A percentile compares a stretch with the other conserved stretches of the same genome.
Evolutionary conservation across 2,113 vertebrate species (phyloP).

Genomic region (Erpornis zantholeuca): DNA sequence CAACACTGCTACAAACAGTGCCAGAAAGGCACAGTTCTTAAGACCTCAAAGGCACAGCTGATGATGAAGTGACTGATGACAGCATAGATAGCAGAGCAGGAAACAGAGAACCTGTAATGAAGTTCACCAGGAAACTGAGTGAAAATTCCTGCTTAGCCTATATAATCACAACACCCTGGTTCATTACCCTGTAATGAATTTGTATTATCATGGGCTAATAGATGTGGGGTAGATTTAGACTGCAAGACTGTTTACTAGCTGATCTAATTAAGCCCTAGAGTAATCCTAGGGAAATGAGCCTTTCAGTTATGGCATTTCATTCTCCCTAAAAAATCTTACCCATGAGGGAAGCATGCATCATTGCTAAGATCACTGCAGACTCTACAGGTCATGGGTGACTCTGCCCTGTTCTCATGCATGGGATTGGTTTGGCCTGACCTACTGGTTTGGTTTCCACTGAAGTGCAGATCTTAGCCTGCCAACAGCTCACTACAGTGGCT

Average conservation of each 20-base stretch:
- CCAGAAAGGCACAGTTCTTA: neutral
- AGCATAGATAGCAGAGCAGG: neutral
- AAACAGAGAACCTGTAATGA: neutral
- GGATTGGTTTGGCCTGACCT: neutral
- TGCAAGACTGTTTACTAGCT: neutral
- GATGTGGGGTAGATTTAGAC: neutral
- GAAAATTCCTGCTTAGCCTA: neutral
- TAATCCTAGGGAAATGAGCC: neutral
- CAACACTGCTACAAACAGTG: neutral
- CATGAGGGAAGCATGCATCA: neutral
- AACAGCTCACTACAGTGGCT: neutral
- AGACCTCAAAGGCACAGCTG: neutral
- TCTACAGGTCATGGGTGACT: neutral
- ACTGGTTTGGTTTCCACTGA: neutral
- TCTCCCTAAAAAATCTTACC: neutral
- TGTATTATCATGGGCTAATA: neutral
- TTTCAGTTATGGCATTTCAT: neutral
- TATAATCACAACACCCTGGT: neutral
- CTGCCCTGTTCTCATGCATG: neutral
- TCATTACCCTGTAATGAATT: neutral
- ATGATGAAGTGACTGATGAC: neutral
- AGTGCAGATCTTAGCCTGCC: neutral
- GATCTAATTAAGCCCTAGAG: neutral
- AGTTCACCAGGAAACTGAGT: neutral
- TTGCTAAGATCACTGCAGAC: neutral